phyloP scores from a whole-genome alignment of 2,888 invertebrate genomes.

The Thalpophila matura region DNA sequence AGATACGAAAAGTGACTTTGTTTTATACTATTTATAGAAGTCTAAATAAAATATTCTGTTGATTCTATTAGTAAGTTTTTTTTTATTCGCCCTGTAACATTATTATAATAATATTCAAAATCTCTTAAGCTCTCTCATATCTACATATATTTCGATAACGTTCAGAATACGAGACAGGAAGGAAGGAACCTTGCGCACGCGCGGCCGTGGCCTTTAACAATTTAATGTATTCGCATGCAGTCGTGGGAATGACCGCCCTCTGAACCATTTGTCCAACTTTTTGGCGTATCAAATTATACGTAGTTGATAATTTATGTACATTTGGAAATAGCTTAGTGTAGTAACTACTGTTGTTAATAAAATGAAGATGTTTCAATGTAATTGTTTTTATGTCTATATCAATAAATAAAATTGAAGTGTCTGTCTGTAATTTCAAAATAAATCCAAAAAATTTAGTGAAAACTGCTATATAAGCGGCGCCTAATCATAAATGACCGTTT shows the following conservation, averaged over 20 bases:
- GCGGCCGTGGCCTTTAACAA: slow-evolving; percentile 72
- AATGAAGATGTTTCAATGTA: background rate
- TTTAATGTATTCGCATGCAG: slow-evolving; percentile 54
- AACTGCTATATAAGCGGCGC: too few species aligned
- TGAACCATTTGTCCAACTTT: slow-evolving; percentile 41
- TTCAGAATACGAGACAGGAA: slow-evolving; percentile 63
- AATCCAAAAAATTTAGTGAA: too few species aligned
- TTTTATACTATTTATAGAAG: too few species aligned
- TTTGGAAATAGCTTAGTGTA: too few species aligned
- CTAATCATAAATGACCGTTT: too few species aligned
- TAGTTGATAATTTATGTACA: slow-evolving; percentile 21
- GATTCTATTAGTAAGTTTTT: too few species aligned
- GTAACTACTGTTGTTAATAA: too few species aligned
- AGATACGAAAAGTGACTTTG: too few species aligned
- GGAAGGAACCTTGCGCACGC: slow-evolving; percentile 72
- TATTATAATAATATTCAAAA: slow-evolving; percentile 2
- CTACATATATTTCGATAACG: slow-evolving; percentile 52
- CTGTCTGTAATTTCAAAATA: too few species aligned
- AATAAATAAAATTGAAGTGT: background rate
- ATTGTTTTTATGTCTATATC: background rate
- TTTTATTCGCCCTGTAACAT: too few species aligned
- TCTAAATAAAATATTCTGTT: too few species aligned
- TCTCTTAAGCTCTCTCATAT: slow-evolving; percentile 7
- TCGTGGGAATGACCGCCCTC: slow-evolving; percentile 70
- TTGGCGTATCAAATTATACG: slow-evolving; percentile 27